Conservation (phyloP, 2,888 invertebrate genomes). For the Thereva nobilitata region DNA sequence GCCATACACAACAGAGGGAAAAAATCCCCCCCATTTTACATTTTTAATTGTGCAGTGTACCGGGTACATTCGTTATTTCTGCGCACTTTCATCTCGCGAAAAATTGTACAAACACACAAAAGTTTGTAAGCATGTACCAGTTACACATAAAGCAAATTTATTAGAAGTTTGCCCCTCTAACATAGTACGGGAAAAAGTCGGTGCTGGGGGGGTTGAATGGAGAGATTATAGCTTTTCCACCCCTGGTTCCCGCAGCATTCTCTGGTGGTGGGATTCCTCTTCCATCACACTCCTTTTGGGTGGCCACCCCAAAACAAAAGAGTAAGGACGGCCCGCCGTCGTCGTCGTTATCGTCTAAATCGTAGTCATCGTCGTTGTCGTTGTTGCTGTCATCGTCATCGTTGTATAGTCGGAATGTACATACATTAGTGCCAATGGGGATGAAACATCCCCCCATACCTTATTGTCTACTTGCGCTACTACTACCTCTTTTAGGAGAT, state of each 20-base stretch:
- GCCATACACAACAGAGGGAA: constrained; percentile 9
- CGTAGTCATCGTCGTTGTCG: constrained; percentile 35
- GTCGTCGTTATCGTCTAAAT: constrained; percentile 40
- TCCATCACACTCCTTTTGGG: constrained; percentile 28
- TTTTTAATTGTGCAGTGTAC: constrained; percentile 45
- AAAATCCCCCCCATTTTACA: constrained; percentile 41
- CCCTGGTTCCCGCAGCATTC: neutral
- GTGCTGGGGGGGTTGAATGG: constrained; percentile 7
- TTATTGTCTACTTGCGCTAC: constrained; percentile 12
- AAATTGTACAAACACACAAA: constrained; percentile 39
- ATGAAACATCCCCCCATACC: constrained; percentile 17
- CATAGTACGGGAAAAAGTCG: constrained; percentile 16
- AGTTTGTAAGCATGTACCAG: constrained; percentile 36
- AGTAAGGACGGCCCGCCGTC: constrained; percentile 43
- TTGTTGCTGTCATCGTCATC: constrained; percentile 37
- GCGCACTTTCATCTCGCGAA: constrained; percentile 46
- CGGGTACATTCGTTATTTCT: constrained; percentile 44
- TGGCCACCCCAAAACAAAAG: constrained; percentile 37
- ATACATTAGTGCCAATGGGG: constrained; percentile 29
- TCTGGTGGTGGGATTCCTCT: too few species aligned
- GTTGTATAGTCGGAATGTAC: constrained; percentile 36
- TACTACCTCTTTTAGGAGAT: constrained; percentile 13
- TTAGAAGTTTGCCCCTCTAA: constrained; percentile 41
- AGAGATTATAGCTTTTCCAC: constrained; percentile 28
- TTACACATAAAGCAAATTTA: constrained; percentile 43